Conservation (phyloP, 2,113 vertebrate species). For the Alexandromys fortis region DNA sequence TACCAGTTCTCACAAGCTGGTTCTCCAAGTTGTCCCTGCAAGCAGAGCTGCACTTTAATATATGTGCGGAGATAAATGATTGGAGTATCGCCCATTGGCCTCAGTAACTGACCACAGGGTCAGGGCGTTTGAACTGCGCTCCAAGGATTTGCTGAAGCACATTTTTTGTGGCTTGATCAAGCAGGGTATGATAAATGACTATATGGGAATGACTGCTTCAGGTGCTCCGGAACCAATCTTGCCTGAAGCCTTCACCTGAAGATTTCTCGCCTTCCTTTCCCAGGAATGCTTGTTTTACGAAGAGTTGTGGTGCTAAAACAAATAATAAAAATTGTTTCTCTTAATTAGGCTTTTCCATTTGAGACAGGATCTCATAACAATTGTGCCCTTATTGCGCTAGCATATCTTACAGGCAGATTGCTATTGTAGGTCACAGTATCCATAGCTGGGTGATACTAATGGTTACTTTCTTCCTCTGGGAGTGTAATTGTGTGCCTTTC, state of each 20-base stretch:
- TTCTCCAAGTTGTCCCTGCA: not conserved
- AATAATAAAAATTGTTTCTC: constrained; percentile 52
- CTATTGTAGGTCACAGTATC: not conserved
- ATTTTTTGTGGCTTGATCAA: constrained; percentile 7
- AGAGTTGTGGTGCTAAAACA: constrained; percentile 46
- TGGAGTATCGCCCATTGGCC: not conserved
- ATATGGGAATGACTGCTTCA: not conserved
- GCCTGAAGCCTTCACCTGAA: not conserved
- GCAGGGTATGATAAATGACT: not conserved
- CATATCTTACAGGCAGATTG: not conserved
- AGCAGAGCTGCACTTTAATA: not conserved
- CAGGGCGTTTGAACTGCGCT: not conserved
- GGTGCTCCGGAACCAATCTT: not conserved
- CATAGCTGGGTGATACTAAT: no score
- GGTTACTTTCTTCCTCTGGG: no score
- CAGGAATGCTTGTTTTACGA: constrained; percentile 36
- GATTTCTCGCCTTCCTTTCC: not conserved
- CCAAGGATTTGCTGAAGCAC: constrained; percentile 44
- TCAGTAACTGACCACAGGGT: not conserved
- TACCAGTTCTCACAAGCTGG: not conserved
- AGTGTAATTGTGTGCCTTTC: no score
- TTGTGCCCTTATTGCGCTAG: not conserved
- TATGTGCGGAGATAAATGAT: not conserved
- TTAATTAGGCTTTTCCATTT: constrained; percentile 18
- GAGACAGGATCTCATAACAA: not conserved